Evolutionary conservation across 2,888 invertebrate genomes (phyloP).

Genomic region (Deilephila porcellus): DNA sequence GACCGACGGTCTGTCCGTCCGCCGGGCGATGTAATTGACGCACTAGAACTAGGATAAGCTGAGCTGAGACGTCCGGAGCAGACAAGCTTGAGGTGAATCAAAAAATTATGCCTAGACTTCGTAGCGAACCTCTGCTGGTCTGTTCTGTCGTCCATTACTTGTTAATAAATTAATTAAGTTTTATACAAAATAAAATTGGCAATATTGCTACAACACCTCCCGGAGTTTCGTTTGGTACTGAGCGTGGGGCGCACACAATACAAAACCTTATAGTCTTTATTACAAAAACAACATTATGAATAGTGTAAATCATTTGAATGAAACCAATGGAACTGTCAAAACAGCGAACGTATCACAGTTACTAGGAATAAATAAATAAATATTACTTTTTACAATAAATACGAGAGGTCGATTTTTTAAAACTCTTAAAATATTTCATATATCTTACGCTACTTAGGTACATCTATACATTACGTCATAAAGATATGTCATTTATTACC

Average conservation of each 20-base stretch:
- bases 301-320: neutral
- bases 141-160: neutral
- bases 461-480: slow-evolving; percentile 27
- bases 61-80: neutral
- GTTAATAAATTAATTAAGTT: slow-evolving; percentile 24
- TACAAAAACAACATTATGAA: slow-evolving; percentile 26
- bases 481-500: slow-evolving; percentile 25
- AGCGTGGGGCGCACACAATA: neutral
- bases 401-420: slow-evolving; percentile 34
- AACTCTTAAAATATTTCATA: slow-evolving; percentile 38
- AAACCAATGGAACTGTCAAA: slow-evolving; percentile 33
- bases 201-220: slow-evolving; percentile 10
- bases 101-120: neutral
- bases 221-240: neutral
- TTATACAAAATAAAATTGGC: slow-evolving; percentile 15
- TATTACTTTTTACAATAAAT: slow-evolving; percentile 70
- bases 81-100: neutral
- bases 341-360: slow-evolving; percentile 70
- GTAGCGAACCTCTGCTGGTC: neutral
- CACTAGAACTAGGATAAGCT: slow-evolving; percentile 31
- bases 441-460: slow-evolving; percentile 21
- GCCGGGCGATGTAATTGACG: slow-evolving; percentile 37
- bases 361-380: slow-evolving; percentile 75
- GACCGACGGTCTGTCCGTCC: neutral
- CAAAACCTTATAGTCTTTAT: neutral